Evolutionary conservation across 2,113 vertebrate species (phyloP).

Genomic region (Lagopus leucura): DNA sequence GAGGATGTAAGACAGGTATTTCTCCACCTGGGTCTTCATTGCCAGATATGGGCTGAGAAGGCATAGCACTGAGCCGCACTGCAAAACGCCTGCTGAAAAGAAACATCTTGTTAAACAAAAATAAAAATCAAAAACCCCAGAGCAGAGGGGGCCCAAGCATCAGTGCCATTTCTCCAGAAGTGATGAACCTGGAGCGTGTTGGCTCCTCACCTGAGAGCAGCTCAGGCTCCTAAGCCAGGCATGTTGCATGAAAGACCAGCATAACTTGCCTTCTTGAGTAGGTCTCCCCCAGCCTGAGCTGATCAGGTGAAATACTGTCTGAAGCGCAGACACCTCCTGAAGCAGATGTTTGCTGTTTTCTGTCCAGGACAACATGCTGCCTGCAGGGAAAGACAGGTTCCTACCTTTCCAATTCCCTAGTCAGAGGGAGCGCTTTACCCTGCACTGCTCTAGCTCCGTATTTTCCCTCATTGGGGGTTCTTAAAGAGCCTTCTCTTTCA

Average conservation of each 20-base stretch:
- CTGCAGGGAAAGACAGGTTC: not conserved
- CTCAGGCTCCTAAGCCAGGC: not conserved
- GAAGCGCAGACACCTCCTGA: not conserved
- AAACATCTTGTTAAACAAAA: not conserved
- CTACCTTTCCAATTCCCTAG: rapidly evolving
- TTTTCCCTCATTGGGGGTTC: not conserved
- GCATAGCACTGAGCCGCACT: rapidly evolving
- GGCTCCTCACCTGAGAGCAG: not conserved
- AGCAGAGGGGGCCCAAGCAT: not conserved
- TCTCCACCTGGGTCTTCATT: not conserved
- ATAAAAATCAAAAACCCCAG: not conserved
- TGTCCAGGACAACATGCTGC: rapidly evolving
- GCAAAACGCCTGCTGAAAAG: not conserved
- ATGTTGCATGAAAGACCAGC: not conserved
- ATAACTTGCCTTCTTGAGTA: not conserved
- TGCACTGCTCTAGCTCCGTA: no score
- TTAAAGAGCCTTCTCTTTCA: not conserved
- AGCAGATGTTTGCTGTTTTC: rapidly evolving
- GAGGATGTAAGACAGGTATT: not conserved
- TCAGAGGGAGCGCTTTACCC: not conserved
- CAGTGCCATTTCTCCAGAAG: not conserved
- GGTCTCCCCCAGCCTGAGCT: not conserved
- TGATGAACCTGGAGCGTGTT: not conserved
- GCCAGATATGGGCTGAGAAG: not conserved
- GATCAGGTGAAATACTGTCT: not conserved